Percentiles rank a stretch among this genome's conserved stretches.
These are phyloP conservation scores for Harpagifer antarcticus DNA, from an alignment of 2,797 vertebrate genomes.

Conservation along the genomic window DNA sequence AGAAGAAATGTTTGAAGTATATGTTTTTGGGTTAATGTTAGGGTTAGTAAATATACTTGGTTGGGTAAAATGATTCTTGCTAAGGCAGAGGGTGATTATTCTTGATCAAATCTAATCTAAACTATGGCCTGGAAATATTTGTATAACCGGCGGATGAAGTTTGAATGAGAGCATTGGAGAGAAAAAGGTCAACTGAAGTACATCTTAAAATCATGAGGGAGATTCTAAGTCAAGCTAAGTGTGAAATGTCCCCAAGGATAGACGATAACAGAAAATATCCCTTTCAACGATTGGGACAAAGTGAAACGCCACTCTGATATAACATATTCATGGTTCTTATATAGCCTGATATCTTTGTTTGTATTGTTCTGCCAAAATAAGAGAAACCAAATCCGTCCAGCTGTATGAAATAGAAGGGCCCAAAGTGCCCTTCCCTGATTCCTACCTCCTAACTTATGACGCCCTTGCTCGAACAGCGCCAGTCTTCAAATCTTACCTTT, in stretches of 20 bases:
- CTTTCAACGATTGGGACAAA: not conserved
- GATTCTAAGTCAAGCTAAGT: not conserved
- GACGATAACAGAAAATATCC: not conserved
- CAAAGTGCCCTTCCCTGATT: too few relatives aligned
- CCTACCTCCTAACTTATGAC: too few relatives aligned
- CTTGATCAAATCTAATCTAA: slow-evolving; percentile 8
- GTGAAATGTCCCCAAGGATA: not conserved
- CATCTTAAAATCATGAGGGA: not conserved
- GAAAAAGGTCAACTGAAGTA: slow-evolving; percentile 13
- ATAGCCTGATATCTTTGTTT: too few relatives aligned
- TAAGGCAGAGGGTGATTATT: not conserved
- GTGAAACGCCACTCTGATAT: too few relatives aligned
- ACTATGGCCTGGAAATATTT: slow-evolving; percentile 3
- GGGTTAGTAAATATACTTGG: not conserved
- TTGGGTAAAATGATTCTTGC: not conserved
- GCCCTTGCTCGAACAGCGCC: too few relatives aligned
- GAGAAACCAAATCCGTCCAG: too few relatives aligned
- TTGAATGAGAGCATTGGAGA: not conserved
- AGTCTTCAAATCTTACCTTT: too few relatives aligned
- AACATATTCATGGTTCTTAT: too few relatives aligned
- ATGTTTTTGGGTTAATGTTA: not conserved
- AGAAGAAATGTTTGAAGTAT: not conserved
- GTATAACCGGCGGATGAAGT: not conserved
- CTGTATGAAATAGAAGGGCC: too few relatives aligned
- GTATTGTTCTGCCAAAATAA: too few relatives aligned